phyloP scores from a whole-genome alignment of 2,888 invertebrate species.

The Phorcus lineatus region DNA sequence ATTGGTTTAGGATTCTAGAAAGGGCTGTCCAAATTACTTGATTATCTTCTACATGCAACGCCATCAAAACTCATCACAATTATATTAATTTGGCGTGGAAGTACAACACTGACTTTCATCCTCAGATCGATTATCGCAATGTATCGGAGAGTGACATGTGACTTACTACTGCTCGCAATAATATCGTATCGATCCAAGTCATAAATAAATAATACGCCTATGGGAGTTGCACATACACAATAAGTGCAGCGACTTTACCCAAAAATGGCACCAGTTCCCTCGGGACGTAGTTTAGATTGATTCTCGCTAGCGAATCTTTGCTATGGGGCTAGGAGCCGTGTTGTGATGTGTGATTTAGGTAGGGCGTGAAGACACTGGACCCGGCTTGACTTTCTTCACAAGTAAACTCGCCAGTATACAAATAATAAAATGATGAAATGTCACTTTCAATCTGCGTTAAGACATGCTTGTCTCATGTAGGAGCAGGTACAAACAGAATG shows the following conservation, averaged over 20 bases:
- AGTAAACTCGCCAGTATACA: constrained; percentile 8
- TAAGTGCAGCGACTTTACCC: constrained; percentile 9
- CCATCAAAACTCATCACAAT: constrained; percentile 15
- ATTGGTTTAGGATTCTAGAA: constrained; percentile 9
- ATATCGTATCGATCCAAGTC: constrained; percentile 4
- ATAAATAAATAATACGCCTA: constrained; percentile 23
- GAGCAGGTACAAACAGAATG: too few species aligned
- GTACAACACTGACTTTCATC: neutral
- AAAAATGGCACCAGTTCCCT: constrained; percentile 18
- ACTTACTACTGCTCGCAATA: neutral
- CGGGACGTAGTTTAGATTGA: neutral
- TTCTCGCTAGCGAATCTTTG: neutral
- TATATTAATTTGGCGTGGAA: constrained; percentile 14
- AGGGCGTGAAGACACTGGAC: too few species aligned
- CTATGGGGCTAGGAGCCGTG: neutral
- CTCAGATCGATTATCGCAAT: neutral
- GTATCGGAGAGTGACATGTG: neutral
- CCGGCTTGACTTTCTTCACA: neutral
- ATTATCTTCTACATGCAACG: neutral
- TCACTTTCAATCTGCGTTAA: neutral
- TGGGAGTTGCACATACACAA: constrained; percentile 17
- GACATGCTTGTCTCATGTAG: neutral
- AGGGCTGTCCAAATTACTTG: constrained; percentile 18
- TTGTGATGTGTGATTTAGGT: neutral
- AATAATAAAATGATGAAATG: constrained; percentile 24